phyloP scores from a whole-genome alignment of 1,140 invertebrate species.

The Heliothis subflexa region DNA sequence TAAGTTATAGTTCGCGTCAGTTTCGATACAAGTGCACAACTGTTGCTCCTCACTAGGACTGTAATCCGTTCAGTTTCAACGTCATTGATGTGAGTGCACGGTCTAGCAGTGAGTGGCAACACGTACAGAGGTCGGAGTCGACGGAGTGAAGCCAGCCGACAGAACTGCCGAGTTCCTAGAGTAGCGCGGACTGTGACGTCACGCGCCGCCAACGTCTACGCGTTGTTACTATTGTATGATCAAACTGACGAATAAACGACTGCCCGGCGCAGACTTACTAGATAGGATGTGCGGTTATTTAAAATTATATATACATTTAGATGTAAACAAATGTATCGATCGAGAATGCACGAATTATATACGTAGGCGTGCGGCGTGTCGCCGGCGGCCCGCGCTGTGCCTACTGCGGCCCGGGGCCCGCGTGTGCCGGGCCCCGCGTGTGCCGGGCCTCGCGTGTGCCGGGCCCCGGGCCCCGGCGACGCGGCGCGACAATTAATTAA shows the following conservation, averaged over 20 bases:
- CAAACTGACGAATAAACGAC: slow-evolving; percentile 40
- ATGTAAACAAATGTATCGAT: slow-evolving; percentile 44
- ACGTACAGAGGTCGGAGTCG: neutral
- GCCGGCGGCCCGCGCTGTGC: neutral
- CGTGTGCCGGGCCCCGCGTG: neutral
- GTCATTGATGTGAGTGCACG: neutral
- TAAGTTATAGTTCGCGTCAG: neutral
- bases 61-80: neutral
- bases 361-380: slow-evolving; percentile 20
- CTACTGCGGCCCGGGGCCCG: neutral
- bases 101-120: neutral
- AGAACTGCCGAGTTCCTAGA: slow-evolving; percentile 41
- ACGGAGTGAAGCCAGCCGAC: slow-evolving; percentile 19
- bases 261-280: slow-evolving; percentile 45
- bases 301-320: slow-evolving; percentile 46
- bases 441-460: neutral
- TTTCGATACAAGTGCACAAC: slow-evolving; percentile 31
- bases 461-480: neutral
- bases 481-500: neutral
- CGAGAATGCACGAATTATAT: slow-evolving; percentile 45
- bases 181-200: slow-evolving; percentile 1
- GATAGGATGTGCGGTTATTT: slow-evolving; percentile 43
- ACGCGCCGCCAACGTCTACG: too few relatives aligned
- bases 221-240: slow-evolving; percentile 9
- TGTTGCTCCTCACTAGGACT: neutral